These are phyloP conservation scores for Perognathus longimembris DNA, from an alignment of 2,113 vertebrate species.

Conservation along the genomic window DNA sequence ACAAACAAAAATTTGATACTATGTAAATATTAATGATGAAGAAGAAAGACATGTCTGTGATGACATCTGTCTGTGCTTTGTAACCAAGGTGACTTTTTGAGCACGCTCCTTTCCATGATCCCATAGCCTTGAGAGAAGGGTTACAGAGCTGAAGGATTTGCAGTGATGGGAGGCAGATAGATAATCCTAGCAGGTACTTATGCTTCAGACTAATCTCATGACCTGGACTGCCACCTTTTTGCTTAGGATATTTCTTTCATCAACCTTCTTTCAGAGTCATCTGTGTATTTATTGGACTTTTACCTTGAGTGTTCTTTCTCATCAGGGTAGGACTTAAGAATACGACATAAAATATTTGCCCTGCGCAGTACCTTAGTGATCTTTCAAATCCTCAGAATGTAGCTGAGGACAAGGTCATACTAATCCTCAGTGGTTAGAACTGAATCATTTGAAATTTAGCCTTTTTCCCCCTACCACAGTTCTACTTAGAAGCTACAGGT, in stretches of 20 bases:
- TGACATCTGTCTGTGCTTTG: not conserved
- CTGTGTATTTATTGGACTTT: not conserved
- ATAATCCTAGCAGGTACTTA: not conserved
- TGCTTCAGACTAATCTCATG: not conserved
- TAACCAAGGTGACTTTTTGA: not conserved
- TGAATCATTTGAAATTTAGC: slow-evolving; percentile 72
- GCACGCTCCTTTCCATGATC: not conserved
- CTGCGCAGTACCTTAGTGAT: slow-evolving; percentile 37
- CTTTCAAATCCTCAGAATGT: not conserved
- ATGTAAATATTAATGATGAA: not conserved
- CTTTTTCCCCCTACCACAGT: not conserved
- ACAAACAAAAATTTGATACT: not conserved
- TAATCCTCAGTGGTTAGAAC: slow-evolving; percentile 55
- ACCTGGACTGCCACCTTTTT: not conserved
- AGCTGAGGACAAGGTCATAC: slow-evolving; percentile 56
- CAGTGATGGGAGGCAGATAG: not conserved
- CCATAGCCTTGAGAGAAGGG: not conserved
- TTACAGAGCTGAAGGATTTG: not conserved
- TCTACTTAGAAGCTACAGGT: slow-evolving; percentile 77
- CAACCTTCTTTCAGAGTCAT: not conserved
- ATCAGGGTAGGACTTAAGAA: slow-evolving; percentile 16
- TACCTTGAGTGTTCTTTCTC: slow-evolving; percentile 14
- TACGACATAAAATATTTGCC: slow-evolving; percentile 41
- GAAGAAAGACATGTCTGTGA: not conserved
- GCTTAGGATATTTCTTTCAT: not conserved